Percentiles rank a stretch among this genome's conserved stretches.
Conservation (phyloP, 2,888 invertebrate genomes). For the Villa cingulata region DNA sequence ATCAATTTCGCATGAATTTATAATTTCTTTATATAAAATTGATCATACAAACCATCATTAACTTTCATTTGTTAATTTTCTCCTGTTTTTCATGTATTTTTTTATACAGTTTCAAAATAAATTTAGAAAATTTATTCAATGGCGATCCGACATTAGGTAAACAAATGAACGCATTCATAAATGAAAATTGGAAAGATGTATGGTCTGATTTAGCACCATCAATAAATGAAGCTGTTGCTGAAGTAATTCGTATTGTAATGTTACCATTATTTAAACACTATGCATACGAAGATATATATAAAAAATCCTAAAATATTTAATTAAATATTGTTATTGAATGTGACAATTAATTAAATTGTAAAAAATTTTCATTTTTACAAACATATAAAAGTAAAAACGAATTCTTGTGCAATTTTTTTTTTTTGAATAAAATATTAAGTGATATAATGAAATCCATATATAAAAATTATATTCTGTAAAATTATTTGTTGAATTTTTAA, state of each 20-base stretch:
- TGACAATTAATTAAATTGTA: no score
- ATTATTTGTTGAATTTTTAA: no score
- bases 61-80: background rate
- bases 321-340: no score
- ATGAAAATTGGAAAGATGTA: constrained; percentile 12
- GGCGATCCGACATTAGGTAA: constrained; percentile 10
- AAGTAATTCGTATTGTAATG: constrained; percentile 21
- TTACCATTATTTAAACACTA: constrained; percentile 21
- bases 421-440: no score
- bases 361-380: no score
- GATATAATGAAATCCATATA: no score
- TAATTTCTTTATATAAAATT: background rate
- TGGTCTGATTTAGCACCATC: constrained; percentile 11
- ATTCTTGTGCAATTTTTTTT: no score
- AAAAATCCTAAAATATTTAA: no score
- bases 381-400: no score
- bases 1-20: background rate
- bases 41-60: background rate
- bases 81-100: background rate
- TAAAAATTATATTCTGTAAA: no score
- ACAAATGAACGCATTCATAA: constrained; percentile 10
- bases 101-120: constrained; percentile 13
- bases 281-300: constrained; percentile 1
- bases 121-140: constrained; percentile 7
- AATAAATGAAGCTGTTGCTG: constrained; percentile 17